A percentile compares a stretch with the other conserved stretches of the same genome.
phyloP scores from a whole-genome alignment of 2,113 vertebrate genomes.

The Origma solitaria region DNA sequence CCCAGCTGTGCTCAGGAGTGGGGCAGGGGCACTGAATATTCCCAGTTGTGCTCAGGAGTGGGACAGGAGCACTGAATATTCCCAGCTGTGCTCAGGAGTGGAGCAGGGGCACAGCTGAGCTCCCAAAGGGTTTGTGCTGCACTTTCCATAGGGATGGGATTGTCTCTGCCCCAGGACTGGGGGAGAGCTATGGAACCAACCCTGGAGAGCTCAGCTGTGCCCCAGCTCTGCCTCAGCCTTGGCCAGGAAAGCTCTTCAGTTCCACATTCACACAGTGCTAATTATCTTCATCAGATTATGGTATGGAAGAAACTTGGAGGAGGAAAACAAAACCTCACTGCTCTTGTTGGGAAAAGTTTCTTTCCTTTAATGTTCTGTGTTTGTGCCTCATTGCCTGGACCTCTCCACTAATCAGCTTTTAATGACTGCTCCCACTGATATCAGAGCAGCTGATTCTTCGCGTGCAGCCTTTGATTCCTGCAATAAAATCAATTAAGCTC shows the following conservation, averaged over 20 bases:
- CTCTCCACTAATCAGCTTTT: slow-evolving; percentile 55
- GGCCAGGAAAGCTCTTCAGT: neutral
- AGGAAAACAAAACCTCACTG: neutral
- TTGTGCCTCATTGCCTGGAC: neutral
- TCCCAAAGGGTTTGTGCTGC: neutral
- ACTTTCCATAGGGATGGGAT: neutral
- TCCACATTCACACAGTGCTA: neutral
- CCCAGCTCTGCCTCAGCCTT: neutral
- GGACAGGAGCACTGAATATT: too few relatives aligned
- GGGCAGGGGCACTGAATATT: neutral
- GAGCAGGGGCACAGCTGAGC: too few relatives aligned
- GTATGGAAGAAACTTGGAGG: neutral
- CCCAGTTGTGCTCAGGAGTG: too few relatives aligned
- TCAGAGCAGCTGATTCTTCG: neutral
- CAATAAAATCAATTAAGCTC: slow-evolving; percentile 53
- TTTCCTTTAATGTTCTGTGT: neutral
- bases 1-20: too few relatives aligned
- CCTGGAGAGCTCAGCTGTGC: neutral
- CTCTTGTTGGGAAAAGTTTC: neutral
- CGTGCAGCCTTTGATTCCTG: slow-evolving; percentile 14
- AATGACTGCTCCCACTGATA: slow-evolving; percentile 30
- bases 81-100: too few relatives aligned
- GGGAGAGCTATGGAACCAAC: neutral
- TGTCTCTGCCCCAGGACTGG: neutral
- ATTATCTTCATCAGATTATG: neutral